Evolutionary conservation across 2,888 invertebrate genomes (phyloP).

Genomic region (Oxyteleia sp.): DNA sequence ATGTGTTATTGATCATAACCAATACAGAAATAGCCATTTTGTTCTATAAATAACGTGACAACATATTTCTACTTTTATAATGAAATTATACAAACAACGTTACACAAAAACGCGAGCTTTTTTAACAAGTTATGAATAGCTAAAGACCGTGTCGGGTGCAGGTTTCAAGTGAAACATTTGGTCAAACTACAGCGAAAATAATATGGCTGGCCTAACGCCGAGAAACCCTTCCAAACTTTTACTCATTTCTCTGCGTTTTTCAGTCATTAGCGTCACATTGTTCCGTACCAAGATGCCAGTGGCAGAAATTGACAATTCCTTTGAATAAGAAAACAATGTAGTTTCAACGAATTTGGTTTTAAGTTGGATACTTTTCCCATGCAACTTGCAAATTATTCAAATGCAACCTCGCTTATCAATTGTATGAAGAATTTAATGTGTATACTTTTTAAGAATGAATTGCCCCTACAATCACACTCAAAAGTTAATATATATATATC

Average conservation of each 20-base stretch:
- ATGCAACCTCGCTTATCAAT: no score
- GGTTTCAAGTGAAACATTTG: conserved; percentile 44
- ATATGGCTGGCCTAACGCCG: conserved; percentile 41
- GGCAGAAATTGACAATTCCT: conserved; percentile 41
- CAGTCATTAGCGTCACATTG: conserved; percentile 53
- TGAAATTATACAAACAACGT: no score
- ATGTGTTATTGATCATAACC: no score
- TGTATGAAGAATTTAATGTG: no score
- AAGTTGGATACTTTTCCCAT: neutral
- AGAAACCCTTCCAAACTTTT: conserved; percentile 45
- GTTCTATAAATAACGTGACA: no score
- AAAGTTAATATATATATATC: no score
- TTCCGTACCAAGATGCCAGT: conserved; percentile 24
- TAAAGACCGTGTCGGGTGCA: conserved; percentile 45
- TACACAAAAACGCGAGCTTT: no score
- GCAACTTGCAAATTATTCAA: conserved; percentile 5
- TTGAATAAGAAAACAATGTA: conserved; percentile 12
- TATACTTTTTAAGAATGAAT: no score
- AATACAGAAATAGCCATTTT: no score
- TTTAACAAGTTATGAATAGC: conserved; percentile 18
- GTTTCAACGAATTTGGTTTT: conserved; percentile 8
- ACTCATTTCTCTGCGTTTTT: conserved; percentile 37
- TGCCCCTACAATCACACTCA: no score
- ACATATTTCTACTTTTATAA: no score
- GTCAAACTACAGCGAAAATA: conserved; percentile 18